Conservation (phyloP, 2,797 vertebrate genomes). For the Enteromius thamalakanensis region DNA sequence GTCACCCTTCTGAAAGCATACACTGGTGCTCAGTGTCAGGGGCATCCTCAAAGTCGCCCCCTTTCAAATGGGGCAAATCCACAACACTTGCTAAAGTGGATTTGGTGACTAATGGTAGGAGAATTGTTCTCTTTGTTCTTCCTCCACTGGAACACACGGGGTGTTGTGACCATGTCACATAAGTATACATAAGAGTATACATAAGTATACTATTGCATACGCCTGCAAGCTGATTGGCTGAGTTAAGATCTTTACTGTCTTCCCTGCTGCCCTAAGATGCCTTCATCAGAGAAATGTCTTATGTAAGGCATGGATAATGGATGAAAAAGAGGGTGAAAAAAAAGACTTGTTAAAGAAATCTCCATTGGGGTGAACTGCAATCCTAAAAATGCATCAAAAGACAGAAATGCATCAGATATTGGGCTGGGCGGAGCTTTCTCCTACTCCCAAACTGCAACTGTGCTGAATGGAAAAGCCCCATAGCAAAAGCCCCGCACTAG, state of each 20-base stretch:
- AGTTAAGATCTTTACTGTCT: slow-evolving; percentile 64
- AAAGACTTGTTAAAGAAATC: slow-evolving; percentile 65
- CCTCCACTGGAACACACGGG: slow-evolving; percentile 48
- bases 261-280: slow-evolving; percentile 62
- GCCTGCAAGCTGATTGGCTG: slow-evolving; percentile 61
- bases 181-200: slow-evolving; percentile 41
- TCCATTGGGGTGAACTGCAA: slow-evolving; percentile 73
- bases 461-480: slow-evolving; percentile 57
- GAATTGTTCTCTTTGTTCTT: slow-evolving; percentile 63
- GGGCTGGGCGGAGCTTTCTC: slow-evolving; percentile 59
- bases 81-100: slow-evolving; percentile 37
- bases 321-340: slow-evolving; percentile 61
- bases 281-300: slow-evolving; percentile 71
- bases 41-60: slow-evolving; percentile 68
- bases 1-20: slow-evolving; percentile 73
- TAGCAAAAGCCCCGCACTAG: slow-evolving; percentile 59
- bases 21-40: slow-evolving; percentile 70
- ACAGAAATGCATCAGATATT: slow-evolving; percentile 77
- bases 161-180: slow-evolving; percentile 40
- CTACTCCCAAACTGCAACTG: slow-evolving; percentile 56
- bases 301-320: slow-evolving; percentile 77
- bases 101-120: slow-evolving; percentile 54
- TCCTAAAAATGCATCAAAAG: slow-evolving; percentile 75
- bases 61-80: slow-evolving; percentile 57
- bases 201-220: slow-evolving; percentile 61